phyloP scores from a whole-genome alignment of 2,113 vertebrate genomes.

The Pseudopipra pipra region DNA sequence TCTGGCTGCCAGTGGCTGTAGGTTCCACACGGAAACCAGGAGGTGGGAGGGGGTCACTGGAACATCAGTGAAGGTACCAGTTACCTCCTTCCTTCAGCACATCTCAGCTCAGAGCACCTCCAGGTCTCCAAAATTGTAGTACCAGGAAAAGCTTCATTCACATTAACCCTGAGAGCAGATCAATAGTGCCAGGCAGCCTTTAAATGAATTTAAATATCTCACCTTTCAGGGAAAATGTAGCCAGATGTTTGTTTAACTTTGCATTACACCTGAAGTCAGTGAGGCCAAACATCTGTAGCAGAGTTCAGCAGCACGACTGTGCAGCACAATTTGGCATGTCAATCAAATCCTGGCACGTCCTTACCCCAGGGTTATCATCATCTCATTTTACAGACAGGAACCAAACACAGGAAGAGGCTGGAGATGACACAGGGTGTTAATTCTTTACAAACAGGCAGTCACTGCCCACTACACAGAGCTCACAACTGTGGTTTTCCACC shows the following conservation, averaged over 20 bases:
- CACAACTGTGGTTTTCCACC: neutral
- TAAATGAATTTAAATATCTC: neutral
- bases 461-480: neutral
- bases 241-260: neutral
- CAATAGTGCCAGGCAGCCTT: neutral
- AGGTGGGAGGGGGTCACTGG: constrained; percentile 8
- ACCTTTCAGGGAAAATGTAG: neutral
- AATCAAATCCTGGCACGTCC: neutral
- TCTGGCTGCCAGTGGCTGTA: neutral
- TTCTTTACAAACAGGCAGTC: neutral
- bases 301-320: neutral
- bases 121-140: neutral
- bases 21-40: neutral
- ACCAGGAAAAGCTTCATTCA: constrained; percentile 16
- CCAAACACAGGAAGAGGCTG: neutral
- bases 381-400: neutral
- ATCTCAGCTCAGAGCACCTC: neutral
- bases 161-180: constrained; percentile 44
- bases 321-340: neutral
- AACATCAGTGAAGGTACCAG: neutral
- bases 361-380: neutral
- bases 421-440: neutral
- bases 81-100: constrained; percentile 12
- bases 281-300: neutral
- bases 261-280: neutral